Evolutionary conservation across 2,797 vertebrate species (phyloP).

Genomic region (Pseudomugil tenellus): DNA sequence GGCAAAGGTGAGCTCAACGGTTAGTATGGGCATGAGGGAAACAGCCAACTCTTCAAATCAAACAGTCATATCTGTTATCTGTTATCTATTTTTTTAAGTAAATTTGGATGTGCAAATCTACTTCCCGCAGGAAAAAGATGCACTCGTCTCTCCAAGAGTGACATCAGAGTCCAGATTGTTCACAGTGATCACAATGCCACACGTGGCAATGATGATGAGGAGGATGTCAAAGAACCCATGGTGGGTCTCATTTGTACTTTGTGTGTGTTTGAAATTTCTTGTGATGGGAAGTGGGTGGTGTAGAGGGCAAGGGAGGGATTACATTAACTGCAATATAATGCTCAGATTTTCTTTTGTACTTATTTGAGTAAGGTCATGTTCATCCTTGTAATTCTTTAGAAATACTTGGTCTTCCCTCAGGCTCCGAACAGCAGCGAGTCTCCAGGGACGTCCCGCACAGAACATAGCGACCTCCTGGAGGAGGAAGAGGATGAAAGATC

Average conservation of each 20-base stretch:
- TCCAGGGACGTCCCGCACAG: slow-evolving; percentile 86
- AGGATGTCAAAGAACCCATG: slow-evolving; percentile 85
- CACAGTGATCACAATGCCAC: slow-evolving; percentile 88
- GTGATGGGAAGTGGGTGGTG: slow-evolving; percentile 8
- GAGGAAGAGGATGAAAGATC: slow-evolving; percentile 88
- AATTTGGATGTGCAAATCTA: slow-evolving; percentile 13
- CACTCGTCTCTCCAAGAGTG: slow-evolving; percentile 88
- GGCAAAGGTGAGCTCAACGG: slow-evolving; percentile 87
- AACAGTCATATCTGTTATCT: slow-evolving; percentile 22
- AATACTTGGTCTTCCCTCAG: slow-evolving; percentile 74
- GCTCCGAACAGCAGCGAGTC: slow-evolving; percentile 90
- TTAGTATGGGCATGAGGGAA: slow-evolving; percentile 74
- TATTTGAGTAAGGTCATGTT: slow-evolving; percentile 49
- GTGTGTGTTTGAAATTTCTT: slow-evolving; percentile 16
- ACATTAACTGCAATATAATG: slow-evolving; percentile 25
- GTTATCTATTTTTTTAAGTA: slow-evolving; percentile 3
- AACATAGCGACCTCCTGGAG: slow-evolving; percentile 89
- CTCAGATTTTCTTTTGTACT: slow-evolving; percentile 36
- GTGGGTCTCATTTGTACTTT: slow-evolving; percentile 51
- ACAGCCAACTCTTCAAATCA: slow-evolving; percentile 51
- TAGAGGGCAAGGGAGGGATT: background rate
- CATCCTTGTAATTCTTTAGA: slow-evolving; percentile 58
- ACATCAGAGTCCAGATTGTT: slow-evolving; percentile 88
- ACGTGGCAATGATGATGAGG: slow-evolving; percentile 86
- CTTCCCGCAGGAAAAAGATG: slow-evolving; percentile 80